Evolutionary conservation across 1,140 invertebrate species (phyloP).

Genomic region (Aphis gossypii): DNA sequence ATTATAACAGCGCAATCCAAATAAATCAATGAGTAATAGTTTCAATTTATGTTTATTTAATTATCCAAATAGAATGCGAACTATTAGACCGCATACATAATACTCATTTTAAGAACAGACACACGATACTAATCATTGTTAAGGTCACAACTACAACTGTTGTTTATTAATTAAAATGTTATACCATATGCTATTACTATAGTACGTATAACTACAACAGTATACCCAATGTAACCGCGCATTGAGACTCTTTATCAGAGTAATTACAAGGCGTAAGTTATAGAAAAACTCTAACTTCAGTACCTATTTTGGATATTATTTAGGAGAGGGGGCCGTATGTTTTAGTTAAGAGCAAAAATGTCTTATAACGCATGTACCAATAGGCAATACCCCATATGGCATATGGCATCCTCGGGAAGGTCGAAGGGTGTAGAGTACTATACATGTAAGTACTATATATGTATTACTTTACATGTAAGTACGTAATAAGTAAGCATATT

Average conservation of each 20-base stretch:
- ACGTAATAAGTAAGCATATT: no score
- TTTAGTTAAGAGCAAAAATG: no score
- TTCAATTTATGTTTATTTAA: slow-evolving; percentile 22
- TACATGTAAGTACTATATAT: no score
- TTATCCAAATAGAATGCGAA: slow-evolving; percentile 14
- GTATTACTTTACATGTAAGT: no score
- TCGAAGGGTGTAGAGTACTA: no score
- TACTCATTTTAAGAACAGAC: background rate
- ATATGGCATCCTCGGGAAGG: no score
- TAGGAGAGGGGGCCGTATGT: no score
- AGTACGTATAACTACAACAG: background rate
- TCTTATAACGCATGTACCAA: no score
- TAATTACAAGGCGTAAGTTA: background rate
- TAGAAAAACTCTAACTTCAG: background rate
- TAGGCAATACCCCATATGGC: no score
- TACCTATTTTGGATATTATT: background rate
- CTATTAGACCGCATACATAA: background rate
- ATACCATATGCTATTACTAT: background rate
- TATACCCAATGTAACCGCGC: background rate
- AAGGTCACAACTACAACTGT: background rate
- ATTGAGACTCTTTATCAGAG: background rate
- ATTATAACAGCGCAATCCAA: background rate
- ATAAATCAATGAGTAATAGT: slow-evolving; percentile 4
- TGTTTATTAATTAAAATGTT: background rate
- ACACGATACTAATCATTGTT: slow-evolving; percentile 17